Evolutionary conservation across 2,113 vertebrate genomes (phyloP).

Genomic region (Probosciger aterrimus): DNA sequence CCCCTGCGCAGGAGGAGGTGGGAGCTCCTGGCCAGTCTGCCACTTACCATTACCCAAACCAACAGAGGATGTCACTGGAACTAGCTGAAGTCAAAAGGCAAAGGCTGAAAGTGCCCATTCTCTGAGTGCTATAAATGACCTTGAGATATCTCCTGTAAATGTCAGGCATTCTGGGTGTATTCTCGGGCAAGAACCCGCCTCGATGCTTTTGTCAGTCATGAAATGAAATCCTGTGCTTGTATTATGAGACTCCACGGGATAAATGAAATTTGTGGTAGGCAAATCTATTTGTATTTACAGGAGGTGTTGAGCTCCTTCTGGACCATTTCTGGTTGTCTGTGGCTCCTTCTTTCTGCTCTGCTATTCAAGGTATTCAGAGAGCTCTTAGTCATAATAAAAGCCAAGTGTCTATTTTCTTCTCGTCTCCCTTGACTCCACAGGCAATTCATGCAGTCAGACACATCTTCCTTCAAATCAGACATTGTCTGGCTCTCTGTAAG

Average conservation of each 20-base stretch:
- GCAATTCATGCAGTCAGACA: not conserved
- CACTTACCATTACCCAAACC: conserved; percentile 46
- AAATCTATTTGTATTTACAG: conserved; percentile 8
- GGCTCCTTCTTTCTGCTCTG: not conserved
- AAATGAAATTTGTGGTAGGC: not conserved
- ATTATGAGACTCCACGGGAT: not conserved
- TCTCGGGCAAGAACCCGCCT: not conserved
- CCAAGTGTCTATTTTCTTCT: not conserved
- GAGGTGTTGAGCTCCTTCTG: not conserved
- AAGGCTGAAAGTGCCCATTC: not conserved
- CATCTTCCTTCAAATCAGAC: not conserved
- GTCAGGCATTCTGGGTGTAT: not conserved
- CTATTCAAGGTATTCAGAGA: not conserved
- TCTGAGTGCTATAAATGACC: conserved; percentile 7
- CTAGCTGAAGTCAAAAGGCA: conserved; percentile 34
- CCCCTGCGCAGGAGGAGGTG: accelerated
- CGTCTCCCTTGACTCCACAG: not conserved
- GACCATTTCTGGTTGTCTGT: not conserved
- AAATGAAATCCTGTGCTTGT: not conserved
- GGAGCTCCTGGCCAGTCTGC: conserved; percentile 41
- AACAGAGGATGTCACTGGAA: not conserved
- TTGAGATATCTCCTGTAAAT: conserved; percentile 7
- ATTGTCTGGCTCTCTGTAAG: not conserved
- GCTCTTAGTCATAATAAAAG: not conserved
- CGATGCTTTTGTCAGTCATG: not conserved